Base-by-base conservation (phyloP, 2,888 invertebrate genomes). In the Diabrotica balteata region DNA sequence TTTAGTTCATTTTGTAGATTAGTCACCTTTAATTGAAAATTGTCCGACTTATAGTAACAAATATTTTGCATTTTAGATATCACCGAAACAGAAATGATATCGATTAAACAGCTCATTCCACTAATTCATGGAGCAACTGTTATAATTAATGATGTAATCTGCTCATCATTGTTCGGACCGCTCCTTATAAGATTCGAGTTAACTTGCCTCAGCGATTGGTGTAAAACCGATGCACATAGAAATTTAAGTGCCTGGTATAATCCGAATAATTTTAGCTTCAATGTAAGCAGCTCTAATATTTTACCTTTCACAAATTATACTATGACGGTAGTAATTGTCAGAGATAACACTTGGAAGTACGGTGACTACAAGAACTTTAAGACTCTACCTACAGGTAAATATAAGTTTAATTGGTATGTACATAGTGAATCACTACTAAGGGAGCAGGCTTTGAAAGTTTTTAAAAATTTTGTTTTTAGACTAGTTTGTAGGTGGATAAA, bases 261-360 rank as follows among this genome's bases (percentile, higher is more conserved):
- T 8, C 4, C 7, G 57, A 42, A 11, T 58, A 4, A 63, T 10
- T 52, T 50, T 63, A 1, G 7, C 9, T 6, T 32, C 32, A n/a
- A 61, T 8, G 43, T 76, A 11, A 7, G n/a, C 7, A 5, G 9
- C 11, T 49, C 7, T 49, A 1, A 2, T 2, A n/a, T 49, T 49
- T 8, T 55, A 9, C 69, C 77, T 8, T 75, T 71, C 54, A 67
- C 72, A 4, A 70, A 69, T 11, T 77, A 77, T 52, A 62, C 17
- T 8, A 46, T 72, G 7, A 17, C 32, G 4, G 49, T 73, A 10
- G 46, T 45, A 42, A 59, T 62, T 43, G 69, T 67, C 32, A 67
- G 69, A 58, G 8, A 9, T 52, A 67, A 2, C 10, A 7, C 42
- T 7, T 61, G 62, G 59, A 22, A 4, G 2, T 11, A 47, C 57